Base-by-base conservation (phyloP, 2,888 invertebrate species). In the Zelleria hepariella region DNA sequence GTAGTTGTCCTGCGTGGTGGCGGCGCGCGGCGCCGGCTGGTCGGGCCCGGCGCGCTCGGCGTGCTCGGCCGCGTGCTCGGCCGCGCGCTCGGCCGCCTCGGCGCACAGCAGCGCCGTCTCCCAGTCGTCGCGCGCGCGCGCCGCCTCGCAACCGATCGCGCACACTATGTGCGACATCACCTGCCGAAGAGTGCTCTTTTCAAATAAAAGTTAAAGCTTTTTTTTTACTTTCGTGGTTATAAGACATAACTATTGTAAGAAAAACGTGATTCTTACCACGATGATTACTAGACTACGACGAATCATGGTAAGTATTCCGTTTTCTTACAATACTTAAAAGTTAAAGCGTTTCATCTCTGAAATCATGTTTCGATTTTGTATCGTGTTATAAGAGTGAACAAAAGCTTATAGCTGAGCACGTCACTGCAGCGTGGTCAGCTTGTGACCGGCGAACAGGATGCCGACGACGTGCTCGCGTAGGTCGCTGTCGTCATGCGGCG, bases 391-490 rank as follows among this genome's bases (percentile, higher is more conserved):
- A n/a, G n/a, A n/a, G n/a, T n/a, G n/a, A n/a, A n/a, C n/a, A n/a
- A n/a, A n/a, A n/a, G n/a, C n/a, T n/a, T n/a, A n/a, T n/a, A 3
- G 32, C 15, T 62, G 47, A 96, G 96, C 90, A n/a, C 97, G 97
- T 79, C 96, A 96, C 78, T 98, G 98, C 58, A 98, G 88, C 69
- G 97, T 95, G 0, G 97, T 97, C 24, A 98, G 87, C 78, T 98
- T 97, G 76, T 96, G 96, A 57, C 98, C 92, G 60, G 97, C 96
- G 80, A 98, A 98, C 55, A 98, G 88, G 69, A 98, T 98, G 62
- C 98, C 98, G 53, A 98, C 98, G 92, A 98, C 97, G 75, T 98
- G 98, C 74, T 98, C 98, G 52, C 97, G 92, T 6, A 98, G 87
- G 73, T 97, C 96, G 62, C 69, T 90, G 77, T 81, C 92, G 78